Base-by-base conservation (phyloP, 2,113 vertebrate species). In the Rynchops niger region DNA sequence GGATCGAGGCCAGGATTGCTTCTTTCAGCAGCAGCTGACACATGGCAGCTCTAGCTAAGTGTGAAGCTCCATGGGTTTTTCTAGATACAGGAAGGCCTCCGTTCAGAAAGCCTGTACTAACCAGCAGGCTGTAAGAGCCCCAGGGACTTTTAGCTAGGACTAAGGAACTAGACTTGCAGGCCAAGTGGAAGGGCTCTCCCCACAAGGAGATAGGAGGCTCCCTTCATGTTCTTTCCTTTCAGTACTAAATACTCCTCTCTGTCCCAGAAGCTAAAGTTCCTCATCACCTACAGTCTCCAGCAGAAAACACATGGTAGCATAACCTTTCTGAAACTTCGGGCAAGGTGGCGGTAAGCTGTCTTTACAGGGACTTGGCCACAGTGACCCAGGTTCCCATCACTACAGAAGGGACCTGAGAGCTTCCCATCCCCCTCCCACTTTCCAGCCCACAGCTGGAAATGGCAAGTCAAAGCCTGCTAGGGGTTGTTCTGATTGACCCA, bases 1-100 rank as follows among this genome's bases (percentile, higher is more conserved):
- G 15, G n/a, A 92, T 42, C 55, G 38, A 80, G 89, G 61, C 49
- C 93, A 93, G 93, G 69, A 89, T 5, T 55, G 77, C 91, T 82
- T 67, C 89, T 86, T 89, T 45, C 81, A 59, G 88, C 82, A 94
- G 72, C 78, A 92, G 91, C 82, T 91, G 67, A 88, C 82, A 88
- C 50, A 84, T 13, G 66, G 78, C 78, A 85, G 69, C 78, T 71
- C 70, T 36, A 93, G 74, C 74, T 6, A 4, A 82, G 73, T 12
- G 52, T 30, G 62, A 90, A 85, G 66, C 72, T 93, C 40, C 43
- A 6, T 13, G 17, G 1, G 27, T 36, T 70, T 56, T 66, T 12
- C 79, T 38, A 67, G 87, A 32, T 87, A 55, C 52, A 7, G 4
- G 56, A 84, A 82, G 43, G 30, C 30, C 61, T 42, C 9, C 13